Evolutionary conservation across 2,113 vertebrate genomes (phyloP), one percentile per base, ranked within the genome.

Genomic region (Todiramphus chloris): DNA sequence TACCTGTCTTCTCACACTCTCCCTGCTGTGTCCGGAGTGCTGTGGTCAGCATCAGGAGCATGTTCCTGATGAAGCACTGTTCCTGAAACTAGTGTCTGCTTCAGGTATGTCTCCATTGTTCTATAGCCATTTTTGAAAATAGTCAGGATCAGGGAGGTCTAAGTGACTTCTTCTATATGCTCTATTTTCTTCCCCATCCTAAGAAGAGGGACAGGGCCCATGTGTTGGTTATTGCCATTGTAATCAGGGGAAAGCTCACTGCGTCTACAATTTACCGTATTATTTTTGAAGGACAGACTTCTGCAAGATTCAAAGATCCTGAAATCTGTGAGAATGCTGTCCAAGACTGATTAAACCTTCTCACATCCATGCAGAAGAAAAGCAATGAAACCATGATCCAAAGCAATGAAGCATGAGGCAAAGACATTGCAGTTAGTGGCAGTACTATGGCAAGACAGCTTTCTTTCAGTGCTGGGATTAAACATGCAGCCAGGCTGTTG

Each of bases 21-120:
- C 0, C 0, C 11, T 83, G 27, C 30, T 43, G 46, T 63, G 13
- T 51, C 25, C 5, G 1, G 2, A 46, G 18, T 23, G 16, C 27
- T 66, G 37, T 43, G 31, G 17, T 28, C 19, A 63, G 35, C 8
- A n/a, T n/a, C n/a, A 72, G 53, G 11, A 37, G 59, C 59, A 62
- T 62, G 59, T 37, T 62, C 59, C 33, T 1, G 2, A 28, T n/a
- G 27, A 25, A 76, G 8, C 15, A 8, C 13, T 67, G 13, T 23
- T 88, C 37, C 83, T 56, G 37, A 85, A 15, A 5, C 7, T 23
- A 12, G 4, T 28, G 6, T 37, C 43, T 9, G 7, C 10, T 68
- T 80, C 15, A 63, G 25, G 6, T 18, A 3, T n/a, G 37, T 41
- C 48, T 91, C 46, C 0, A 0, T 27, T 50, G 2, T 31, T 68